These are phyloP conservation scores for Pluvialis apricaria DNA, from an alignment of 2,113 vertebrate genomes.

Conservation along the genomic window DNA sequence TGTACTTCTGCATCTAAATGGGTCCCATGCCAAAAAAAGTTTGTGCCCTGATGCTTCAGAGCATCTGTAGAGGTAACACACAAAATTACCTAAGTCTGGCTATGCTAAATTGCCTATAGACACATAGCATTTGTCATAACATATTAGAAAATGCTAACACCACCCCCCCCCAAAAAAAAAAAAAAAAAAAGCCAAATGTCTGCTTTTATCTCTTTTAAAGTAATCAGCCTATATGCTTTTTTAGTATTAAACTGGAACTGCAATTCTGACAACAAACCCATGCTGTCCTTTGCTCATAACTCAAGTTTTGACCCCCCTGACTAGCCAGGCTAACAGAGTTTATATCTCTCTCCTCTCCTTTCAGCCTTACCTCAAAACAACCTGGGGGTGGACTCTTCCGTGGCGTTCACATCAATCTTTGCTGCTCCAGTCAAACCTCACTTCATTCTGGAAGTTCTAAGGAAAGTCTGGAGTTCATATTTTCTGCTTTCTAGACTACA, in stretches of 20 bases:
- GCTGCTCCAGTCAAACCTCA: neutral
- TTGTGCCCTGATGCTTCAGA: neutral
- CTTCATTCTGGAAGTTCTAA: neutral
- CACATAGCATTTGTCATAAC: neutral
- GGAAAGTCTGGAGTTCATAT: neutral
- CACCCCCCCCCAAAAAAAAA: too few species aligned
- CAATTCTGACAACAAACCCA: neutral
- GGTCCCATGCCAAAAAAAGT: neutral
- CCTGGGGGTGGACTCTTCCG: neutral
- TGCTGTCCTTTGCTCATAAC: neutral
- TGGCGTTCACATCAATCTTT: neutral
- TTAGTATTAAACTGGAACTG: neutral
- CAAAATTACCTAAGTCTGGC: neutral
- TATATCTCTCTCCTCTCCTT: neutral
- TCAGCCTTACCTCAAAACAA: neutral
- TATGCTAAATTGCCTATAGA: neutral
- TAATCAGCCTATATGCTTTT: neutral
- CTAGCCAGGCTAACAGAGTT: neutral
- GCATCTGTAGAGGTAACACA: neutral
- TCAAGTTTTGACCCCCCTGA: neutral
- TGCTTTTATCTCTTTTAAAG: neutral
- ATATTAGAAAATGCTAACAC: neutral
- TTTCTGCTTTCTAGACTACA: neutral
- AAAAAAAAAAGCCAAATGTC: neutral
- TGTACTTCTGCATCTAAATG: neutral